These are phyloP conservation scores for Ctenoplectra terminalis DNA, from an alignment of 1,140 invertebrate species.

Conservation along the genomic window DNA sequence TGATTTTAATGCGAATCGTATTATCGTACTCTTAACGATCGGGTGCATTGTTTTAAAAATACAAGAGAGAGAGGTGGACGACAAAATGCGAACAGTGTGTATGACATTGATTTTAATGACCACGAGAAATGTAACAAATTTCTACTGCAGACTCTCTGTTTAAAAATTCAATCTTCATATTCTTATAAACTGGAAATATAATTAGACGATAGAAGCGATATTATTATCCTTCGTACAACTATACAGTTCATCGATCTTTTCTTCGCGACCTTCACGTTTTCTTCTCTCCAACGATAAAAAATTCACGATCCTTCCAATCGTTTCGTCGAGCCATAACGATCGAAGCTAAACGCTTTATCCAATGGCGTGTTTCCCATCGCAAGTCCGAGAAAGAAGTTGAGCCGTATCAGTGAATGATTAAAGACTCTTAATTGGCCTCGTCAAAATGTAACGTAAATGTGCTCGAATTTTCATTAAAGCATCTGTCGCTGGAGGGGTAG, in stretches of 20 bases:
- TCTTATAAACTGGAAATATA: too few species aligned
- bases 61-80: not conserved
- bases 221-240: not conserved
- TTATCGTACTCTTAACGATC: not conserved
- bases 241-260: not conserved
- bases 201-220: too few species aligned
- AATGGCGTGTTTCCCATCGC: not conserved
- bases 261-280: not conserved
- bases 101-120: too few species aligned
- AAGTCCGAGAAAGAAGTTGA: not conserved
- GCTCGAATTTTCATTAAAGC: slow-evolving; percentile 51
- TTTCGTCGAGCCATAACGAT: not conserved
- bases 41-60: not conserved
- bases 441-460: not conserved
- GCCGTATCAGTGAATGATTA: slow-evolving; percentile 10
- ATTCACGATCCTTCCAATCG: slow-evolving; percentile 2
- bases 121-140: too few species aligned
- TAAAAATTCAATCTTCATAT: too few species aligned
- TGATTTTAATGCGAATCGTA: not conserved
- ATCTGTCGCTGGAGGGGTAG: not conserved
- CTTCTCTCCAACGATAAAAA: not conserved
- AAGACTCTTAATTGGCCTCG: not conserved
- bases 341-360: not conserved
- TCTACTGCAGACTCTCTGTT: too few species aligned
- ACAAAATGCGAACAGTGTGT: not conserved